phyloP scores from a whole-genome alignment of 2,888 invertebrate genomes.

The Callinectes sapidus region DNA sequence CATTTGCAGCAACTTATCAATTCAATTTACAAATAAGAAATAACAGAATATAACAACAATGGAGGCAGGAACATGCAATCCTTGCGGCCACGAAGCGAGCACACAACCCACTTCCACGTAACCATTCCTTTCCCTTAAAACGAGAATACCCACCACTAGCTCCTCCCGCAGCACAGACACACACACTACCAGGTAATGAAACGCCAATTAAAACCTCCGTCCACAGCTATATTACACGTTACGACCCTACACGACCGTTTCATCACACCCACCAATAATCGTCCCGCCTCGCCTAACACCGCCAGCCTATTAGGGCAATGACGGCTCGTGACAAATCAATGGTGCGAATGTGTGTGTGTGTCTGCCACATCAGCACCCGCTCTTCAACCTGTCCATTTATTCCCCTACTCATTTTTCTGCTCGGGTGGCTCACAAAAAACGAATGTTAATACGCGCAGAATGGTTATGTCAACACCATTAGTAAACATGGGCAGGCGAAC shows the following conservation, averaged over 20 bases:
- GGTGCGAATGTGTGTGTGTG: background rate
- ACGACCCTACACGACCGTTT: background rate
- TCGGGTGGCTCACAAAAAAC: background rate
- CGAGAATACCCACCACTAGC: background rate
- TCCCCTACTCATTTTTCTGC: background rate
- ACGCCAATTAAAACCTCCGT: background rate
- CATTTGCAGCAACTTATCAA: too few species aligned
- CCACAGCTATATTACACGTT: background rate
- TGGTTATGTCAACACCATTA: background rate
- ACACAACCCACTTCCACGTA: background rate
- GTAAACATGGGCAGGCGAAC: background rate
- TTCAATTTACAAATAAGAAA: too few species aligned
- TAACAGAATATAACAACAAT: background rate
- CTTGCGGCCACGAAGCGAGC: background rate
- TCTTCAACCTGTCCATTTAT: slow-evolving; percentile 7
- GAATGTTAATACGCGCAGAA: background rate
- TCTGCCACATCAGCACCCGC: background rate
- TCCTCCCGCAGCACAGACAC: background rate
- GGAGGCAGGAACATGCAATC: background rate
- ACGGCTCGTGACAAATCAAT: background rate
- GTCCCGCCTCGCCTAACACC: background rate
- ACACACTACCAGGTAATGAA: background rate
- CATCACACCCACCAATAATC: background rate
- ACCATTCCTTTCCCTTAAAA: background rate
- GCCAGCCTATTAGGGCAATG: background rate